Evolutionary conservation across 2,797 vertebrate species (phyloP), one percentile per base, ranked within the genome.

Genomic region (Nyctalus aviator): DNA sequence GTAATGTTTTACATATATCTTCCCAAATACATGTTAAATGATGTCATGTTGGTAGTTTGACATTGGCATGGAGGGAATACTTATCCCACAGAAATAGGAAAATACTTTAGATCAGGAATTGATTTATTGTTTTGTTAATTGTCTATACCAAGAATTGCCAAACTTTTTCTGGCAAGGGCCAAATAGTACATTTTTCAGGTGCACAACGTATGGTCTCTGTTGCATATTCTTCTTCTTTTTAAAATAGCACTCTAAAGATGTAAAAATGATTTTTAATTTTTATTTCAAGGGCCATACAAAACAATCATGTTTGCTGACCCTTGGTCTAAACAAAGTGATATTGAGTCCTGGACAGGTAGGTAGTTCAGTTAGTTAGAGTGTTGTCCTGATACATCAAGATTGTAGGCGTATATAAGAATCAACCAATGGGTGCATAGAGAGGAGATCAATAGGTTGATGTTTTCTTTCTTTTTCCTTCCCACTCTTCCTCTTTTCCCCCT

Each of bases 191-290:
- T 48, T 66, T 95, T 94, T 90, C 48, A 90, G 32, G 10, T 95
- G 66, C 11, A n/a, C 23, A 55, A 41, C 10, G 14, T 78, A n/a
- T 46, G 27, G 17, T 93, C 32, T 87, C 35, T 75, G 32, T 88
- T 93, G 66, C n/a, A 68, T 90, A 53, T 90, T 93, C 72, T 73
- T 66, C 35, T 82, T 66, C n/a, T 82, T 75, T 78, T 69, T 41
- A 66, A 90, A 75, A 76, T 76, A 85, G 30, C 27, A 7, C 14
- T 78, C 81, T 64, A 35, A 92, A 92, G 76, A 76, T 46, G 5
- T 8, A 84, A 77, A 72, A 77, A 37, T n/a, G 3, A 25, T 46
- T 84, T 90, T 88, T 84, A 6, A 30, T 46, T 84, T 92, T 88
- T 84, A 90, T n/a, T 73, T 94, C 10, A 57, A 15, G 44, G 55